Evolutionary conservation across 1,140 invertebrate genomes (phyloP).

Genomic region (Bombus difficillimus): DNA sequence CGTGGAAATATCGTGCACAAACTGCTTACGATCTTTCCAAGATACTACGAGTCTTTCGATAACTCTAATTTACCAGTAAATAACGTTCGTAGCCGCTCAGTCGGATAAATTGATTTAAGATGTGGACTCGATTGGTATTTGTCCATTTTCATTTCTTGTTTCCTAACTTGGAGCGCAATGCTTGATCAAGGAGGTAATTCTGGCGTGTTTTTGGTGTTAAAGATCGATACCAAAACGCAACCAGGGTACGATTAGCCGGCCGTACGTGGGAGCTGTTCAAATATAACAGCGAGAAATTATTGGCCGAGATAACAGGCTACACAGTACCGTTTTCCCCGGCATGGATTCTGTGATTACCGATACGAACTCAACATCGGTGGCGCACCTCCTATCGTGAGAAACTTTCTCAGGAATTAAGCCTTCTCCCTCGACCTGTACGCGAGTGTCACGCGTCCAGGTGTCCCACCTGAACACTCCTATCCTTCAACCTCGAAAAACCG

Average conservation of each 20-base stretch:
- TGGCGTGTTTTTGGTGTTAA: background rate
- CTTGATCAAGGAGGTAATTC: background rate
- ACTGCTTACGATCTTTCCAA: too few relatives aligned
- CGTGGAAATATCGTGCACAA: background rate
- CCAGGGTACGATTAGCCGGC: background rate
- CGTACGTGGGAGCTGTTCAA: constrained; percentile 20
- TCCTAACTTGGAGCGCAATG: background rate
- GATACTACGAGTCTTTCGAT: background rate
- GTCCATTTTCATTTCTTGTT: too few relatives aligned
- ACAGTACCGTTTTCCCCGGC: constrained; percentile 46
- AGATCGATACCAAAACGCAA: background rate
- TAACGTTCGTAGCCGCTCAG: background rate
- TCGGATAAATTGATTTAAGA: background rate
- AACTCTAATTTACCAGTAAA: background rate
- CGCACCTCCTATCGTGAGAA: constrained; percentile 62
- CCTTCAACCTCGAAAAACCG: constrained; percentile 18
- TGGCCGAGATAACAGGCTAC: constrained; percentile 36
- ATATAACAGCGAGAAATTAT: constrained; percentile 50
- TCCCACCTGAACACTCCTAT: background rate
- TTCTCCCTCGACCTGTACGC: constrained; percentile 30
- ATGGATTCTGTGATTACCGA: constrained; percentile 57
- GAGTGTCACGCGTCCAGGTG: constrained; percentile 14
- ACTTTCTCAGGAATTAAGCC: constrained; percentile 51
- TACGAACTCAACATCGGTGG: constrained; percentile 50
- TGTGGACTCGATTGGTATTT: background rate